Evolutionary conservation across 2,113 vertebrate species (phyloP).

Genomic region (Equus przewalskii): DNA sequence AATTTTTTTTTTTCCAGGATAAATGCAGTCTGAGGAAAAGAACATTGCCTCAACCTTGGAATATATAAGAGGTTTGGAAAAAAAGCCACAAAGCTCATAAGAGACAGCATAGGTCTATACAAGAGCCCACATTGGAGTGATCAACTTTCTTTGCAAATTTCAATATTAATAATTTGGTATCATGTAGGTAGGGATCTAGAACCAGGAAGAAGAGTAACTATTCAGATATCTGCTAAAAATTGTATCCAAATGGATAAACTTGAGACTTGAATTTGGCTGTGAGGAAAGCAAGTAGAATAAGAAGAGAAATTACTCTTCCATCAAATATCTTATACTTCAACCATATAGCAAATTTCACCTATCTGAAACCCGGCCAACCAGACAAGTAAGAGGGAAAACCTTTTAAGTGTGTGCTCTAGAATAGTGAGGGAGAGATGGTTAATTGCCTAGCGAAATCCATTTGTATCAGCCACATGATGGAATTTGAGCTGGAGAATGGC

Average conservation of each 20-base stretch:
- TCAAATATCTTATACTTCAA: background rate
- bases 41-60: background rate
- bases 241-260: background rate
- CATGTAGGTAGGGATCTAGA: background rate
- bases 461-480: background rate
- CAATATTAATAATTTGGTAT: background rate
- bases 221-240: background rate
- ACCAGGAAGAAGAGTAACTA: background rate
- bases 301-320: background rate
- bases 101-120: background rate
- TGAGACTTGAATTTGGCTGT: slow-evolving; percentile 3
- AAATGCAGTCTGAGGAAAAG: background rate
- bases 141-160: background rate
- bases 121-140: background rate
- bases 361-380: background rate
- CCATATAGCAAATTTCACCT: background rate
- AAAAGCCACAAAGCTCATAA: background rate
- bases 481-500: background rate
- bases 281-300: background rate
- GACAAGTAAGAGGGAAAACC: background rate
- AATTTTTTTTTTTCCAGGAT: background rate
- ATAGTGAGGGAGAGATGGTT: background rate
- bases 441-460: background rate
- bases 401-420: background rate
- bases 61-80: background rate